phyloP scores from a whole-genome alignment of 1,140 invertebrate genomes.

The Grapholita molesta region DNA sequence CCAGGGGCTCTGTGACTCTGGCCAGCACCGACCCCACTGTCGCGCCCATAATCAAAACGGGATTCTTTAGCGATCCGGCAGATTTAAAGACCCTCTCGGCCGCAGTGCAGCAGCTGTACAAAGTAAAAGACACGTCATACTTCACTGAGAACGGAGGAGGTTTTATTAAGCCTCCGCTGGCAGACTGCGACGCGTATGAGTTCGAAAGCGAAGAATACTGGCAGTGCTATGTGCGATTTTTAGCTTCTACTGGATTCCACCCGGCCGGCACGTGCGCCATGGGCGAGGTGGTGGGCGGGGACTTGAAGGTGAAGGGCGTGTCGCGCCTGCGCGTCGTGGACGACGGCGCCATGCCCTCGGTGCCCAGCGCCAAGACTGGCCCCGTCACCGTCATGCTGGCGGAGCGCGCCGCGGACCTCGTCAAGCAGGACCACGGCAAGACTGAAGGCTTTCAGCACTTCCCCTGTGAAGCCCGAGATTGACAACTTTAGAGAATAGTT shows the following conservation, averaged over 20 bases:
- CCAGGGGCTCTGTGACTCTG: not conserved
- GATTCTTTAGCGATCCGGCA: not conserved
- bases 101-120: not conserved
- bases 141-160: not conserved
- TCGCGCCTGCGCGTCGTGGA: not conserved
- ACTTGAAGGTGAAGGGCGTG: not conserved
- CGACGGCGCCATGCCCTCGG: not conserved
- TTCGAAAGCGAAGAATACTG: not conserved
- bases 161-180: not conserved
- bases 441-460: too few relatives aligned
- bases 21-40: not conserved
- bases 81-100: not conserved
- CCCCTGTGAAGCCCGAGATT: too few relatives aligned
- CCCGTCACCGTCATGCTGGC: not conserved
- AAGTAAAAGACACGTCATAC: not conserved
- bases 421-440: not conserved
- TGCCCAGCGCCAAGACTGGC: not conserved
- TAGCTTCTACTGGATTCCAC: not conserved
- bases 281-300: not conserved
- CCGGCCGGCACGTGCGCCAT: not conserved
- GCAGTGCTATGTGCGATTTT: not conserved
- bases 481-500: too few relatives aligned
- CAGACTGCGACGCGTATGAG: not conserved
- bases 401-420: not conserved
- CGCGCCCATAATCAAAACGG: not conserved